Percentiles rank a stretch among this genome's conserved stretches.
These are phyloP conservation scores for Tetheella fluctuosa DNA, from an alignment of 2,888 invertebrate genomes.

Conservation along the genomic window DNA sequence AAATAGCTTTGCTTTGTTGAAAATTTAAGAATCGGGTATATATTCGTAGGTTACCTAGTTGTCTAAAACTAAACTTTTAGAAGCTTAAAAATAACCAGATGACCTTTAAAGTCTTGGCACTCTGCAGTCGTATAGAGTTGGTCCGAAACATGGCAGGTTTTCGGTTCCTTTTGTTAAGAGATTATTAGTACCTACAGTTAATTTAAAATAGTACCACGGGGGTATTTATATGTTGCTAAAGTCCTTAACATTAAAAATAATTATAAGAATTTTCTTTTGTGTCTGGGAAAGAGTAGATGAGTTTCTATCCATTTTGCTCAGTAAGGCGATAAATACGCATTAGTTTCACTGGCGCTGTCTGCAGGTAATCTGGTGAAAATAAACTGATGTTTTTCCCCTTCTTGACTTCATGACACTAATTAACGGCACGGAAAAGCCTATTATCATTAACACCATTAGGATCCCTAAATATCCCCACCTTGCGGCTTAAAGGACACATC, in stretches of 20 bases:
- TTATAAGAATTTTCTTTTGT: slow-evolving; percentile 13
- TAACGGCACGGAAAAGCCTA: background rate
- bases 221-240: slow-evolving; percentile 6
- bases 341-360: slow-evolving; percentile 26
- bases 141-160: no score
- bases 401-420: background rate
- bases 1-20: background rate
- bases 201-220: background rate
- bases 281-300: slow-evolving; percentile 24
- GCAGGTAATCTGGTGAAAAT: slow-evolving; percentile 12
- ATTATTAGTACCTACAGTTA: background rate
- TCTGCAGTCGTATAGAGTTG: background rate
- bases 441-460: background rate
- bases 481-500: background rate
- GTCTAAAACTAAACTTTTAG: background rate
- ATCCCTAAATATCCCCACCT: background rate
- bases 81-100: background rate
- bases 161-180: background rate
- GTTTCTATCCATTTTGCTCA: slow-evolving; percentile 27
- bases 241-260: slow-evolving; percentile 9
- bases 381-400: background rate
- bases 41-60: background rate
- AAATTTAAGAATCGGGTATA: background rate
- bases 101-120: background rate
- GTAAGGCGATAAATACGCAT: slow-evolving; percentile 39